Evolutionary conservation across 1,140 invertebrate genomes (phyloP).

Genomic region (Colletes gigas): DNA sequence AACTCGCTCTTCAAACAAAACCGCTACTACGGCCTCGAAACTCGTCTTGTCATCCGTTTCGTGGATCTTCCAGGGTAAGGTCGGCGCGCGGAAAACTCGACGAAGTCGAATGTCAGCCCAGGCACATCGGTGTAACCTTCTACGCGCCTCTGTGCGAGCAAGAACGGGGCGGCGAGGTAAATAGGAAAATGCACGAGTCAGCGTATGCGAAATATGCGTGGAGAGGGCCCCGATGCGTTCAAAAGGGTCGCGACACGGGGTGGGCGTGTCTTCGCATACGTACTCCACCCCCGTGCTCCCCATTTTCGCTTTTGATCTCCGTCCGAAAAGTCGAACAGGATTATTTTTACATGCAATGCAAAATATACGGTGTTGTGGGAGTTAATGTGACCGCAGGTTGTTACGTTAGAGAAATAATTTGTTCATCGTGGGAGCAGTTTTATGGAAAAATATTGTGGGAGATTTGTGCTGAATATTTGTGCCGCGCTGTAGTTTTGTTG

Average conservation of each 20-base stretch:
- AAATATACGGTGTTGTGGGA: too few relatives aligned
- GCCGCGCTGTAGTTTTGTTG: too few relatives aligned
- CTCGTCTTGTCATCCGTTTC: constrained; percentile 46
- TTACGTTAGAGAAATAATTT: too few relatives aligned
- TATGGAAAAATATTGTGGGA: too few relatives aligned
- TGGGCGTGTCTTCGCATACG: background rate
- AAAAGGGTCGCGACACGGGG: constrained; percentile 32
- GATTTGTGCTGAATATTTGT: too few relatives aligned
- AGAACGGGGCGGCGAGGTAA: constrained; percentile 13
- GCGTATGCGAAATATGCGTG: constrained; percentile 43
- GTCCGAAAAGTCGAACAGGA: too few relatives aligned
- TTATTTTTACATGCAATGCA: too few relatives aligned
- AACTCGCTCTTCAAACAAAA: constrained; percentile 56
- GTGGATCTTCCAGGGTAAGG: background rate
- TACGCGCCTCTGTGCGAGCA: background rate
- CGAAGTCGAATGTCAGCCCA: constrained; percentile 34
- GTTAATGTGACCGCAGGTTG: too few relatives aligned
- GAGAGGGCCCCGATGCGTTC: constrained; percentile 28
- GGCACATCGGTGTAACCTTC: constrained; percentile 32
- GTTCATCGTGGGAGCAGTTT: too few relatives aligned
- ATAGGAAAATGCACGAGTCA: constrained; percentile 53
- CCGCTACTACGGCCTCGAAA: background rate
- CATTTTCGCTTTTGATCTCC: background rate
- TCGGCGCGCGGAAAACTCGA: background rate
- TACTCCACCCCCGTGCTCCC: too few relatives aligned